Evolutionary conservation across 2,113 vertebrate species (phyloP).

Genomic region (Struthidea cinerea): DNA sequence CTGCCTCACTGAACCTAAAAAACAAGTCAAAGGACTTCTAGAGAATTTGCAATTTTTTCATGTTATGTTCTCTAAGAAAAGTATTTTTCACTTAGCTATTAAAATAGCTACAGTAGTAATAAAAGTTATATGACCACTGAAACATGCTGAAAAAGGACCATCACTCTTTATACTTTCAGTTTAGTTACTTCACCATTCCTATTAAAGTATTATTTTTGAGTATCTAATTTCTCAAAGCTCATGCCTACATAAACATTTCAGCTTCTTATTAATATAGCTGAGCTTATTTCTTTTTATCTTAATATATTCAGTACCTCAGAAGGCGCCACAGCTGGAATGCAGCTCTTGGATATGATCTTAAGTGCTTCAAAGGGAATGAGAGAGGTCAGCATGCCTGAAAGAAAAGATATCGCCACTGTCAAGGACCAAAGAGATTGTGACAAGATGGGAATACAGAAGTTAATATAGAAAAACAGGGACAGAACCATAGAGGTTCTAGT

Average conservation of each 20-base stretch:
- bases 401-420: slow-evolving; percentile 40
- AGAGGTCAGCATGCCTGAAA: slow-evolving; percentile 38
- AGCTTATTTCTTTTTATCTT: slow-evolving; percentile 52
- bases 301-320: slow-evolving; percentile 54
- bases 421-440: slow-evolving; percentile 43
- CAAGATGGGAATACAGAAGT: slow-evolving; percentile 29
- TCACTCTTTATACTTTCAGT: not conserved
- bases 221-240: slow-evolving; percentile 48
- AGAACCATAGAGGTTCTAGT: not conserved
- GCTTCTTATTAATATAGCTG: slow-evolving; percentile 36
- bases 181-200: not conserved
- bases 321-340: slow-evolving; percentile 57
- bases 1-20: not conserved
- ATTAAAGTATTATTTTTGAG: not conserved
- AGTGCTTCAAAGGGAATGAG: slow-evolving; percentile 32
- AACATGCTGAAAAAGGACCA: not conserved
- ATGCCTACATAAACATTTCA: slow-evolving; percentile 52
- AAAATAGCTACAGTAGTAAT: not conserved
- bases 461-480: not conserved
- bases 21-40: not conserved
- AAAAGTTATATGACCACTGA: not conserved
- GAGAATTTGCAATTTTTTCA: not conserved
- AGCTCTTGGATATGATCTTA: slow-evolving; percentile 40
- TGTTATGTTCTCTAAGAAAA: not conserved
- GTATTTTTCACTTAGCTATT: not conserved